A percentile compares a stretch with the other conserved stretches of the same genome.
Evolutionary conservation across 2,797 vertebrate species (phyloP).

Genomic region (Diceros bicornis): DNA sequence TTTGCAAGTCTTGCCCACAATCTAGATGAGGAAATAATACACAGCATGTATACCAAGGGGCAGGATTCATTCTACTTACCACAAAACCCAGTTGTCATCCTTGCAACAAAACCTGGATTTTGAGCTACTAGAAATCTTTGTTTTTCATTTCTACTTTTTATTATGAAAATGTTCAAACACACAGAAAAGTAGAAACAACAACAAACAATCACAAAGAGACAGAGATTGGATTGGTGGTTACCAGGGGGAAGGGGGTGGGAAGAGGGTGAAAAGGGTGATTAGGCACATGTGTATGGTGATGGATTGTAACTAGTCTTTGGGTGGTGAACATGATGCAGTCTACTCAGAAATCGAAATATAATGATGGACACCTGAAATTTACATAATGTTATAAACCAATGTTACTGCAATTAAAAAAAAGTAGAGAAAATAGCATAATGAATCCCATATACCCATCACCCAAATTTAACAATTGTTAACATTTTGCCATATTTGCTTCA

Average conservation of each 20-base stretch:
- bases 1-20: neutral
- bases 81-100: neutral
- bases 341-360: too few relatives aligned
- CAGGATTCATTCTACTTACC: neutral
- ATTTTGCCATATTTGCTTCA: neutral
- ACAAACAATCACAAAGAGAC: too few relatives aligned
- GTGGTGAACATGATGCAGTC: too few relatives aligned
- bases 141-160: neutral
- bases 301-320: too few relatives aligned
- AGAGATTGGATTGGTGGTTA: too few relatives aligned
- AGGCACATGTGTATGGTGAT: too few relatives aligned
- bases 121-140: neutral
- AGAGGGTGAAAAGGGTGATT: too few relatives aligned
- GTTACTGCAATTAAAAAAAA: neutral
- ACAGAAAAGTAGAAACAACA: neutral
- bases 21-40: neutral
- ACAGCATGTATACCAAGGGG: accelerated
- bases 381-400: too few relatives aligned
- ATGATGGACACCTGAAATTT: too few relatives aligned
- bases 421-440: neutral
- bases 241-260: too few relatives aligned
- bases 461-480: neutral
- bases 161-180: neutral
- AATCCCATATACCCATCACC: neutral
- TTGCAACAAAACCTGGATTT: neutral